Evolutionary conservation across 2,797 vertebrate genomes (phyloP).

Genomic region (Masticophis lateralis): DNA sequence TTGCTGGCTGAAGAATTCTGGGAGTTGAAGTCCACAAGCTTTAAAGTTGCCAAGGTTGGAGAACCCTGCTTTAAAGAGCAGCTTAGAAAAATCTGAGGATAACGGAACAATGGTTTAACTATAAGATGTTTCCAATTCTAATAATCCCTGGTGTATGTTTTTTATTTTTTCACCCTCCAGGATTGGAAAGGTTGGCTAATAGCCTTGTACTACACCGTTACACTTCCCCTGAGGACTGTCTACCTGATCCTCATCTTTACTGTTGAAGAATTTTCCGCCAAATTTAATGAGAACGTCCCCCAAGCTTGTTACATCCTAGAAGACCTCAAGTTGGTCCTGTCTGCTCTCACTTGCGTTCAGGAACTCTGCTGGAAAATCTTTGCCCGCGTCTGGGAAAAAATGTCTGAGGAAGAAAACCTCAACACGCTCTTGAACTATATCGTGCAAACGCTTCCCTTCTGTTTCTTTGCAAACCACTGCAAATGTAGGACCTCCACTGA

Average conservation of each 20-base stretch:
- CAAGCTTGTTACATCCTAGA: background rate
- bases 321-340: conserved; percentile 5
- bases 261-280: background rate
- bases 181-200: conserved; percentile 30
- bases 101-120: background rate
- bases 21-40: too few relatives aligned
- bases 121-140: background rate
- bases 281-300: background rate
- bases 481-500: background rate
- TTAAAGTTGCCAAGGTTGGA: too few relatives aligned
- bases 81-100: background rate
- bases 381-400: conserved; percentile 7
- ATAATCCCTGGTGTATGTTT: background rate
- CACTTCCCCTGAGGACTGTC: conserved; percentile 17
- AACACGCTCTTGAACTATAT: background rate
- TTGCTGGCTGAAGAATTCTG: too few relatives aligned
- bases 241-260: conserved; percentile 21
- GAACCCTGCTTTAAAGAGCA: background rate
- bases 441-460: background rate
- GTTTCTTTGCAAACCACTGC: conserved; percentile 12
- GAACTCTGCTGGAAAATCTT: conserved; percentile 23
- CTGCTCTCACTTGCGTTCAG: conserved; percentile 8
- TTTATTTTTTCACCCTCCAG: background rate
- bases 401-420: conserved; percentile 9
- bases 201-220: conserved; percentile 23